These are phyloP conservation scores for Epizoanthus scotinus DNA, from an alignment of 92 coral and sea anemone species.

Conservation along the genomic window DNA sequence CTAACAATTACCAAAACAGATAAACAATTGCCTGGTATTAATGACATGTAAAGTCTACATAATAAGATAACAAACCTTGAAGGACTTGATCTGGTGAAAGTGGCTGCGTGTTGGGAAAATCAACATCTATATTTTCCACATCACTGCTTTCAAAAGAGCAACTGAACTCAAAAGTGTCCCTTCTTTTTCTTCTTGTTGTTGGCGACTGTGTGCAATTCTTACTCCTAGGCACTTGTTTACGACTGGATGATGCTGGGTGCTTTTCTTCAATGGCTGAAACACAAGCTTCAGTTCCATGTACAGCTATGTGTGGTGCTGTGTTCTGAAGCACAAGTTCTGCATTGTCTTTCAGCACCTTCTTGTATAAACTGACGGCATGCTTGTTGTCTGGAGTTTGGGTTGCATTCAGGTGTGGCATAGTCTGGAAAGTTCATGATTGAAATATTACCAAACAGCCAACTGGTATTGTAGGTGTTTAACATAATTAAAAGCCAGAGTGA, in stretches of 20 bases:
- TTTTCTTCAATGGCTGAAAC: background rate
- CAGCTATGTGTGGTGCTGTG: background rate
- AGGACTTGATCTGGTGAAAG: conserved; percentile 56
- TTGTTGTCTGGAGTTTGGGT: conserved; percentile 24
- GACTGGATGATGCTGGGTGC: background rate
- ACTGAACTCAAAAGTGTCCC: conserved; percentile 49
- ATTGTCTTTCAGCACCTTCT: conserved; percentile 24
- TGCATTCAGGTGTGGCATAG: background rate
- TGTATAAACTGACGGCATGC: conserved; percentile 24
- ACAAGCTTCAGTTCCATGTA: background rate
- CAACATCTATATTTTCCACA: conserved; percentile 48
- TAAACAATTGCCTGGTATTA: no score
- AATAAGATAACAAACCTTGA: conserved; percentile 51
- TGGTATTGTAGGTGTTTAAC: no score
- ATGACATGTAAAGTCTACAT: no score
- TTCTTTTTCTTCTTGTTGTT: conserved; percentile 17
- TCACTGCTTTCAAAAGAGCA: conserved; percentile 76
- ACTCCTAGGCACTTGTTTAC: background rate
- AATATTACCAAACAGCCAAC: background rate
- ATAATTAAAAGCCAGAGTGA: no score
- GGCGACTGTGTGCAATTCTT: background rate
- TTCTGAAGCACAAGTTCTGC: conserved; percentile 5
- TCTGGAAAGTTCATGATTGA: background rate
- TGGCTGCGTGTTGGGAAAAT: conserved; percentile 64
- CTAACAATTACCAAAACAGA: no score